Percentiles rank a stretch among this genome's conserved stretches.
Evolutionary conservation across 2,113 vertebrate genomes (phyloP).

Genomic region (Mohoua ochrocephala): DNA sequence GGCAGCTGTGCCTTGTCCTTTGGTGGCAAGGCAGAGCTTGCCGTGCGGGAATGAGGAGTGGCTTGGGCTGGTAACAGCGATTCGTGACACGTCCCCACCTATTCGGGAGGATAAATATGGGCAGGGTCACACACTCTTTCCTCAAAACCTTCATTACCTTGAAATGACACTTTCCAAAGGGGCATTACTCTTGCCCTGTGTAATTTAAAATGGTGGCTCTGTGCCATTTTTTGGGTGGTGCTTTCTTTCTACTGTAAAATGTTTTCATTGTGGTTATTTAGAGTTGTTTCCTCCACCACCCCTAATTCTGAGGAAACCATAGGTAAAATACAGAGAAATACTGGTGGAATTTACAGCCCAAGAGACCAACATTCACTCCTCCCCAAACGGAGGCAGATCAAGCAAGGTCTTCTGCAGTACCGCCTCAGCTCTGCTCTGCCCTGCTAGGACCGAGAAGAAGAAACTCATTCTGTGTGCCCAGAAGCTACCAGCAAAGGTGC

Average conservation of each 20-base stretch:
- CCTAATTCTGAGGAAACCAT: background rate
- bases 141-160: background rate
- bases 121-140: background rate
- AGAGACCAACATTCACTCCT: background rate
- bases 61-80: background rate
- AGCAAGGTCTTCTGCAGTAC: background rate
- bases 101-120: background rate
- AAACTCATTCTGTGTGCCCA: background rate
- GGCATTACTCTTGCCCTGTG: background rate
- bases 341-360: background rate
- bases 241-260: background rate
- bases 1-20: accelerated
- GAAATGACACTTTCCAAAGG: background rate
- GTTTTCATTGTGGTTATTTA: background rate
- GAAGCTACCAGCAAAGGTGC: background rate
- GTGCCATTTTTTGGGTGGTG: background rate
- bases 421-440: background rate
- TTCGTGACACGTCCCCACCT: background rate
- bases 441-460: background rate
- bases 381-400: background rate
- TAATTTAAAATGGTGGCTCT: background rate
- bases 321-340: background rate
- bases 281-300: background rate
- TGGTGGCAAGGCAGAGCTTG: background rate
- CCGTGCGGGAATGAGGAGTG: background rate